phyloP scores from a whole-genome alignment of 2,113 vertebrate species.

The Rhynchomys soricoides region DNA sequence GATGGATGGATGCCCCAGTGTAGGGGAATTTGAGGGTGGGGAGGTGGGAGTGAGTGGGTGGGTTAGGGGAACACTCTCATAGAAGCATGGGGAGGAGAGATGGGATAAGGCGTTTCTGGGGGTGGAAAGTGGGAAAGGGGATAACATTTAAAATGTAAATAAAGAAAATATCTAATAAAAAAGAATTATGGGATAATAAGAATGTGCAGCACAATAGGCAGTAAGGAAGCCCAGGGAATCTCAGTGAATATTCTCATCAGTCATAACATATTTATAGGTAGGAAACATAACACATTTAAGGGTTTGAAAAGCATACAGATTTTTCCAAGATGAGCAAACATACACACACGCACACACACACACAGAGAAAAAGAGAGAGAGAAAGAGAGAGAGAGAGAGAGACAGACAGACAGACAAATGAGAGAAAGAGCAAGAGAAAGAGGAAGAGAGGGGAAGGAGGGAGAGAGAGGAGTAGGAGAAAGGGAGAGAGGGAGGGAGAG shows the following conservation, averaged over 20 bases:
- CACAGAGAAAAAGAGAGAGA: background rate
- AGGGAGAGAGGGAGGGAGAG: background rate
- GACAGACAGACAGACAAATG: background rate
- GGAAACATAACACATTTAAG: constrained; percentile 28
- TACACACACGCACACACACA: background rate
- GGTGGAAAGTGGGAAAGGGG: no score
- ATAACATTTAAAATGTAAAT: no score
- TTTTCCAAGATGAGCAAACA: background rate
- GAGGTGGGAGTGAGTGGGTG: no score
- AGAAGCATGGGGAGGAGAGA: no score
- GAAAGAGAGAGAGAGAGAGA: no score
- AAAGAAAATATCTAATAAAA: no score
- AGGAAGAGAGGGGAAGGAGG: no score
- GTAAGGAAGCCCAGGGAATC: constrained; percentile 35
- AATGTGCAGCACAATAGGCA: background rate
- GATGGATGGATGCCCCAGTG: no score
- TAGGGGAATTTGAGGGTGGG: no score
- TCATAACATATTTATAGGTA: background rate
- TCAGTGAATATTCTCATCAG: constrained; percentile 53
- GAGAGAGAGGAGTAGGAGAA: background rate
- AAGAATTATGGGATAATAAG: constrained; percentile 56
- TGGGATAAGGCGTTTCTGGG: no score
- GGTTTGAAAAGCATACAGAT: background rate
- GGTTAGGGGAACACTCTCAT: no score
- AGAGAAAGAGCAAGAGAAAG: no score